A percentile compares a stretch with the other conserved stretches of the same genome.
These are phyloP conservation scores for Pectinophora gossypiella DNA, from an alignment of 1,140 invertebrate genomes.

Conservation along the genomic window DNA sequence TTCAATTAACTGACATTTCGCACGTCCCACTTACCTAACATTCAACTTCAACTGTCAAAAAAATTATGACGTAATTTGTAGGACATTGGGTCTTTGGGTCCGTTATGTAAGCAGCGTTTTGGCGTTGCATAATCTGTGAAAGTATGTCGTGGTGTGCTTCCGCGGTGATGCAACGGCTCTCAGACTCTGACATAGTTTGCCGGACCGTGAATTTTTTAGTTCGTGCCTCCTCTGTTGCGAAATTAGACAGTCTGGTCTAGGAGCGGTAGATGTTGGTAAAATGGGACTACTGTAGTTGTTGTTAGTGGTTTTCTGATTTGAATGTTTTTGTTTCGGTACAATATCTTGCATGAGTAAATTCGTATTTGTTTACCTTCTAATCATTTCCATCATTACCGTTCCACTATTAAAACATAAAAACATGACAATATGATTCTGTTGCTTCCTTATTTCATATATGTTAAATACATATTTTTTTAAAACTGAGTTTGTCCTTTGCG, in stretches of 20 bases:
- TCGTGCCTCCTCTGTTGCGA: neutral
- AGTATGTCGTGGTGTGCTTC: slow-evolving; percentile 57
- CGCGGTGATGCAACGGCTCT: slow-evolving; percentile 51
- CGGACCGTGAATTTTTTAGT: slow-evolving; percentile 28
- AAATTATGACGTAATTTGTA: slow-evolving; percentile 55
- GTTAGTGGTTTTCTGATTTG: too few relatives aligned
- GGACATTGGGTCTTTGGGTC: slow-evolving; percentile 63
- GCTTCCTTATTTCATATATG: too few relatives aligned
- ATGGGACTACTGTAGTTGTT: too few relatives aligned
- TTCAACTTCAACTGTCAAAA: slow-evolving; percentile 58
- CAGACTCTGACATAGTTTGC: slow-evolving; percentile 45
- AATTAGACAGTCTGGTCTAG: neutral
- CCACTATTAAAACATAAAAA: too few relatives aligned
- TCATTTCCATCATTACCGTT: too few relatives aligned
- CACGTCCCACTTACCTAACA: slow-evolving; percentile 62
- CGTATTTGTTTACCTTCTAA: too few relatives aligned
- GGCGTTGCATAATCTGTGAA: slow-evolving; percentile 58
- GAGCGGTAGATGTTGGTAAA: too few relatives aligned
- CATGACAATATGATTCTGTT: too few relatives aligned
- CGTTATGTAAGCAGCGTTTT: slow-evolving; percentile 48
- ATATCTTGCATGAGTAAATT: too few relatives aligned
- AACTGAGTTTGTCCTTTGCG: too few relatives aligned
- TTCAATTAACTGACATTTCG: slow-evolving; percentile 33
- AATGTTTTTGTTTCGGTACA: too few relatives aligned
- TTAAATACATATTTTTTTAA: too few relatives aligned